Percentiles rank a stretch among this genome's conserved stretches.
Evolutionary conservation across 2,113 vertebrate genomes (phyloP).

Genomic region (Spheniscus mendiculus): DNA sequence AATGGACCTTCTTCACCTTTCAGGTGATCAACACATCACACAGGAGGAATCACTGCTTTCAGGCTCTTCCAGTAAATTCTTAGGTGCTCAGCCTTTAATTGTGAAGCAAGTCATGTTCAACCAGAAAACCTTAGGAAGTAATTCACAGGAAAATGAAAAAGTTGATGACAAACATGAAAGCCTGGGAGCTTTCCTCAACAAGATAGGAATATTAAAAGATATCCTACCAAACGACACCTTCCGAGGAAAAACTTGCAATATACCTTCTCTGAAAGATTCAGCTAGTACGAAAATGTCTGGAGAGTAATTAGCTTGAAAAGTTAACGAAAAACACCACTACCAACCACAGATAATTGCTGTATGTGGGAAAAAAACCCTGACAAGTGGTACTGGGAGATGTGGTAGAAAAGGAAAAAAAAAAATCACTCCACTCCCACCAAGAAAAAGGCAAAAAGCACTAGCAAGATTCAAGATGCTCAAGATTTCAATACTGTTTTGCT

Average conservation of each 20-base stretch:
- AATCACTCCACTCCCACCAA: background rate
- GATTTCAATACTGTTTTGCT: background rate
- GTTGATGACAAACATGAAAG: background rate
- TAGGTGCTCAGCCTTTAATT: background rate
- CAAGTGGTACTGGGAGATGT: background rate
- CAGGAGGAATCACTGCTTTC: background rate
- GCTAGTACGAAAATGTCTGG: background rate
- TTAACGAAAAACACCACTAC: background rate
- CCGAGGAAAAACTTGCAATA: background rate
- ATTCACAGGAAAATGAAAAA: background rate
- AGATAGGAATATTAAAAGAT: background rate
- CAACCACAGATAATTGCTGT: background rate
- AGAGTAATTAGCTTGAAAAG: background rate
- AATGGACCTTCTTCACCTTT: background rate
- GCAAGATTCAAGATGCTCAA: background rate
- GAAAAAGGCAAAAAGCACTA: background rate
- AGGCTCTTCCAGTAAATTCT: background rate
- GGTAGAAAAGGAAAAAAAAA: background rate
- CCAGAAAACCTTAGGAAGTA: background rate
- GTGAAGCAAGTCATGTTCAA: background rate
- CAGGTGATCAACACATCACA: background rate
- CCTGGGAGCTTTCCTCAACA: background rate
- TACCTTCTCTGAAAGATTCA: background rate
- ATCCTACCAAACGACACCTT: background rate
- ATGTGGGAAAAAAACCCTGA: fast-evolving